Percentiles rank a stretch among this genome's conserved stretches.
Evolutionary conservation across 2,888 invertebrate genomes (phyloP).

Genomic region (Tiliacea citrago): DNA sequence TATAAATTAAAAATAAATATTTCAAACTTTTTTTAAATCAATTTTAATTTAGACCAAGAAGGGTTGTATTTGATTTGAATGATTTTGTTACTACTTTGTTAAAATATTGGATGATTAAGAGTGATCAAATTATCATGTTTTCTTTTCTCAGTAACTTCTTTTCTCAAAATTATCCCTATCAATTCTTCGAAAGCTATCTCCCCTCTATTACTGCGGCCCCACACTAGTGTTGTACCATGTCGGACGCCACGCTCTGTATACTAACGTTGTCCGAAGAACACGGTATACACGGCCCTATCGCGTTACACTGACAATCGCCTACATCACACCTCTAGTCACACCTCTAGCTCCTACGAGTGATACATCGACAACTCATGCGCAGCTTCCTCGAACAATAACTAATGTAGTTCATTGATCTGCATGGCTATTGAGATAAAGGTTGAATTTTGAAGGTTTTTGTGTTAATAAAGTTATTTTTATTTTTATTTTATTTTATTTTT

Average conservation of each 20-base stretch:
- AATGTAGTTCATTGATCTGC: constrained; percentile 10
- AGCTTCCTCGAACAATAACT: constrained; percentile 47
- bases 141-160: no score
- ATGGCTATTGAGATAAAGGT: constrained; percentile 10
- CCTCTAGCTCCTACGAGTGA: constrained; percentile 35
- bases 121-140: neutral
- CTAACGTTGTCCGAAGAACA: constrained; percentile 50
- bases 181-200: neutral
- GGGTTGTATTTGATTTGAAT: neutral
- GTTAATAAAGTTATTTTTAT: no score
- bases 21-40: neutral
- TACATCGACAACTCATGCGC: constrained; percentile 36
- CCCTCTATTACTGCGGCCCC: constrained; percentile 39
- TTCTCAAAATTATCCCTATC: neutral
- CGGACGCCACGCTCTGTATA: constrained; percentile 68
- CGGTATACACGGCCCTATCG: constrained; percentile 50
- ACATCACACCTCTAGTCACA: constrained; percentile 56
- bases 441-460: no score
- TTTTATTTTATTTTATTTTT: no score
- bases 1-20: neutral
- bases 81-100: neutral
- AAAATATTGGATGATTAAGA: neutral
- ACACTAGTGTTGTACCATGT: constrained; percentile 57
- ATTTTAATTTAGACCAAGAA: neutral
- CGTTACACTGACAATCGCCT: constrained; percentile 59